These are phyloP conservation scores for Lepus americanus DNA, from an alignment of 2,113 vertebrate species.

Conservation along the genomic window DNA sequence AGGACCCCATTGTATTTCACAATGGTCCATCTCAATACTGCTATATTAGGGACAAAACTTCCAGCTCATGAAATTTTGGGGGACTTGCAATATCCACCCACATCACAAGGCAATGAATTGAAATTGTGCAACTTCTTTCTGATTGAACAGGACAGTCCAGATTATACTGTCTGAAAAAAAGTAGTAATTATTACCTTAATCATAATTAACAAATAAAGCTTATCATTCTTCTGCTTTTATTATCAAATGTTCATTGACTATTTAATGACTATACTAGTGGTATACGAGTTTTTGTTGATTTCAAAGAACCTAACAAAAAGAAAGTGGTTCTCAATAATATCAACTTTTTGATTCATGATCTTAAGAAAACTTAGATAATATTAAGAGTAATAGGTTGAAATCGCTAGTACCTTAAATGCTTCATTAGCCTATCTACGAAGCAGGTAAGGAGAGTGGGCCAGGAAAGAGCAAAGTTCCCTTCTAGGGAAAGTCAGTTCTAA, in stretches of 20 bases:
- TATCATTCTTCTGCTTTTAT: background rate
- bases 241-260: background rate
- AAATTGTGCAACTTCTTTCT: background rate
- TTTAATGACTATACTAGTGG: background rate
- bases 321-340: background rate
- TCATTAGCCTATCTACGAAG: background rate
- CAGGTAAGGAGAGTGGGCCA: background rate
- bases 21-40: too few species aligned
- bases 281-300: background rate
- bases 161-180: background rate
- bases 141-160: background rate
- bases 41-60: too few species aligned
- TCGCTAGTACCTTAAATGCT: background rate
- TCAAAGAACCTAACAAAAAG: background rate
- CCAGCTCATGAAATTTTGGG: too few species aligned
- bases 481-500: slow-evolving; percentile 35
- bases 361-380: background rate
- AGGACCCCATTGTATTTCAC: too few species aligned
- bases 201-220: background rate
- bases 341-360: background rate
- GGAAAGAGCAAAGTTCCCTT: slow-evolving; percentile 43
- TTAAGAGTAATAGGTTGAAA: background rate
- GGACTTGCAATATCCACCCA: too few species aligned
- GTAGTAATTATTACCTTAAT: background rate
- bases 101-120: background rate